Conservation (phyloP, 2,113 vertebrate species). For the Macrotus californicus region DNA sequence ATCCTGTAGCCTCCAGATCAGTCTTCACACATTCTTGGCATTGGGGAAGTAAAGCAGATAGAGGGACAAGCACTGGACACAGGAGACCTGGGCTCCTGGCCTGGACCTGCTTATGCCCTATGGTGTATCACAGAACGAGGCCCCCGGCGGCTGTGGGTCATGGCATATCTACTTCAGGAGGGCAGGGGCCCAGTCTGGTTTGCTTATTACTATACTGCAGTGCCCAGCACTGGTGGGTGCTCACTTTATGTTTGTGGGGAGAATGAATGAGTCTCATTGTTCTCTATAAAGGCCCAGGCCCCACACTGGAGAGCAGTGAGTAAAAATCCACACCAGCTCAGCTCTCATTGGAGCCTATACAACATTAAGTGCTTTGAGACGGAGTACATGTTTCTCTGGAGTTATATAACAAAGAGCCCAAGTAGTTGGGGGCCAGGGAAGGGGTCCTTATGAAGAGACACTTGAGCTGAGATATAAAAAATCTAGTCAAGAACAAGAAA, state of each 20-base stretch:
- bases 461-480: neutral
- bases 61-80: accelerated
- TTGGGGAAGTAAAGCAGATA: neutral
- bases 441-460: neutral
- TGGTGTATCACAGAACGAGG: neutral
- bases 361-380: neutral
- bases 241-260: neutral
- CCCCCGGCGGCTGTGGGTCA: neutral
- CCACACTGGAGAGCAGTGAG: neutral
- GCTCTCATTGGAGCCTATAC: neutral
- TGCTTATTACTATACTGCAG: neutral
- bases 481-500: neutral
- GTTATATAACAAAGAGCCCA: neutral
- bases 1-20: neutral
- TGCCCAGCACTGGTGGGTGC: neutral
- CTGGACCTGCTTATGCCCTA: neutral
- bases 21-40: neutral
- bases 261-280: neutral
- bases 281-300: neutral
- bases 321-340: neutral
- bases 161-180: neutral
- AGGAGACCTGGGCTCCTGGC: neutral
- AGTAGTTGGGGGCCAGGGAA: neutral
- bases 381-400: neutral
- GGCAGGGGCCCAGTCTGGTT: neutral